These are phyloP conservation scores for Stegodyphus dumicola DNA, from an alignment of 1,140 invertebrate species.

Conservation along the genomic window DNA sequence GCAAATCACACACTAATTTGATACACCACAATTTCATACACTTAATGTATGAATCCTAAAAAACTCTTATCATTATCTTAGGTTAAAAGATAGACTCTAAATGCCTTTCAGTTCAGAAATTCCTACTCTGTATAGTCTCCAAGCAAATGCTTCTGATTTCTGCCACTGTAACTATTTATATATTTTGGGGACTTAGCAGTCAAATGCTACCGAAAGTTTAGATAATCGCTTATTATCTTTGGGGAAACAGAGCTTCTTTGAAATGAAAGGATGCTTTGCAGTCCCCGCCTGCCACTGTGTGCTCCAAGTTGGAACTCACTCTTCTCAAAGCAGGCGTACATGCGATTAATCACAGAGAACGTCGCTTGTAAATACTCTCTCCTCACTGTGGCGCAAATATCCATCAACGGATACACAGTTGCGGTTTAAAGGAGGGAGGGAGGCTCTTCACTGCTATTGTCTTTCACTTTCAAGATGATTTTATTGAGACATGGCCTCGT, in stretches of 20 bases:
- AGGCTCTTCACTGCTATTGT: not conserved
- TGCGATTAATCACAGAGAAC: conserved; percentile 2
- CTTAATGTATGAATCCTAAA: no score
- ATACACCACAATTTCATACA: no score
- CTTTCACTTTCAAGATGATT: no score
- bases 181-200: not conserved
- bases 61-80: no score
- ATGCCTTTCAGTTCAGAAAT: no score
- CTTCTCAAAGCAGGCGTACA: not conserved
- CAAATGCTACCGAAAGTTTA: not conserved
- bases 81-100: no score
- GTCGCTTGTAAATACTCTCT: not conserved
- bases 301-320: conserved; percentile 26
- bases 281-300: not conserved
- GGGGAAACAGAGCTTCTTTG: conserved; percentile 24
- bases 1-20: no score
- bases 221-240: conserved; percentile 38
- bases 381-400: not conserved
- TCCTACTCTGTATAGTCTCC: no score
- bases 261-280: not conserved
- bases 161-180: no score
- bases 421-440: conserved; percentile 3
- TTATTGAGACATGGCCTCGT: no score
- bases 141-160: no score
- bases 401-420: conserved; percentile 4